Conservation (phyloP, 2,888 invertebrate species). For the Orchestes rusci region DNA sequence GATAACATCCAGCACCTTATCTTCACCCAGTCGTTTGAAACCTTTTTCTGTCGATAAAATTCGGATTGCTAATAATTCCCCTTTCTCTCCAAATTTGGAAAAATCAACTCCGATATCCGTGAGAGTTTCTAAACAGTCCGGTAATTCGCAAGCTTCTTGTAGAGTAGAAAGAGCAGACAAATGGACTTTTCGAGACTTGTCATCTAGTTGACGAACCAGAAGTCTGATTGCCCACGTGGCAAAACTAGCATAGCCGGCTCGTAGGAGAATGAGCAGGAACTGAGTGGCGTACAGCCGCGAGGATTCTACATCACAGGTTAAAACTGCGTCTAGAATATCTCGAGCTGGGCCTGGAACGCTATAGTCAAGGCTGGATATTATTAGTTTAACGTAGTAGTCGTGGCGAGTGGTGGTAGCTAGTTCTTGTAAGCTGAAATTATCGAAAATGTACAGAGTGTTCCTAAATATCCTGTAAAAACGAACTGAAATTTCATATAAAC, state of each 20-base stretch:
- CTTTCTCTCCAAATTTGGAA: constrained; percentile 59
- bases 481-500: too few species aligned
- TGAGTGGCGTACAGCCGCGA: constrained; percentile 84
- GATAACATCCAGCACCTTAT: constrained; percentile 31
- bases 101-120: constrained; percentile 66
- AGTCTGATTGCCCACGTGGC: constrained; percentile 82
- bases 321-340: constrained; percentile 42
- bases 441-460: too few species aligned
- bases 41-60: constrained; percentile 68
- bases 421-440: constrained; percentile 60
- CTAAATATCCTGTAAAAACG: too few species aligned
- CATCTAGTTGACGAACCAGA: constrained; percentile 77
- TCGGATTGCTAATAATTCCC: constrained; percentile 66
- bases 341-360: constrained; percentile 64
- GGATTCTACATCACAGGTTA: constrained; percentile 52
- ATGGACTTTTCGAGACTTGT: constrained; percentile 66
- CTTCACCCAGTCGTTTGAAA: constrained; percentile 47
- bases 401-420: constrained; percentile 77
- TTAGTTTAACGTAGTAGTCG: constrained; percentile 89
- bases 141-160: constrained; percentile 89
- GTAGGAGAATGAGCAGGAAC: constrained; percentile 78
- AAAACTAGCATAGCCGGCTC: constrained; percentile 68
- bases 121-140: constrained; percentile 67
- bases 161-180: constrained; percentile 74
- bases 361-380: constrained; percentile 88